Evolutionary conservation across 2,888 invertebrate genomes (phyloP), one percentile per base, ranked within the genome.

Genomic region (Troglohyphantes excavatus): DNA sequence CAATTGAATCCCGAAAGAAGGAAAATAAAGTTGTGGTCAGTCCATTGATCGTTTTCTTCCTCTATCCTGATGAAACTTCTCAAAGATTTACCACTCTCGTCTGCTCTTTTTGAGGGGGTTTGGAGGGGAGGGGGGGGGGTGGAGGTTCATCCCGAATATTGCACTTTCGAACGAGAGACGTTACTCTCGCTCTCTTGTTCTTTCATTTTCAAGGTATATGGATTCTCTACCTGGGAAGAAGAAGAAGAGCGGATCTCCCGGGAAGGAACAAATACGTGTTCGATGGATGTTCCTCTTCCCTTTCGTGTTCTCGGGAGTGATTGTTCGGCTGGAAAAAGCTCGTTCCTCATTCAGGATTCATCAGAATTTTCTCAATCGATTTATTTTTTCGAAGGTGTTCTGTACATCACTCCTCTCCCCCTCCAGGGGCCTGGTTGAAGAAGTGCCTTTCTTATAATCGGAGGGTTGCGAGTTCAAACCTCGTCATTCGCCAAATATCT

Each of bases 31-130:
- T 39, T 65, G 78, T 23, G 78, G 78, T 78, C 78, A 78, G 78
- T n/a, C 23, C 65, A 26, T 26, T 65, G 65, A 65, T 65, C 26
- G 29, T 27, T n/a, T 43, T 23, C 43, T 19, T 59, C 75, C 53
- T 26, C 75, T 75, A 61, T 61, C 59, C 26, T 78, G 78, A 78
- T 78, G 78, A 78, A 78, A 78, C 65, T 65, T 11, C 78, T 78
- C 65, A 65, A 78, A 78, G 78, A 78, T 78, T 78, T 78, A 78
- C 75, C 75, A 53, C 53, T n/a, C 1, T 33, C n/a, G 3, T 9
- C 33, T 33, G 3, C 53, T 53, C 53, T n/a, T 53, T n/a, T 17
- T 17, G 53, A 53, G 53, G 53, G 13, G 53, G 2, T n/a, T 13
- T 13, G 2, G 13, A 53, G n/a, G 9, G 0, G n/a, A 53, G n/a